Evolutionary conservation across 2,797 vertebrate species (phyloP), one percentile per base, ranked within the genome.

Genomic region (Alosa sapidissima): DNA sequence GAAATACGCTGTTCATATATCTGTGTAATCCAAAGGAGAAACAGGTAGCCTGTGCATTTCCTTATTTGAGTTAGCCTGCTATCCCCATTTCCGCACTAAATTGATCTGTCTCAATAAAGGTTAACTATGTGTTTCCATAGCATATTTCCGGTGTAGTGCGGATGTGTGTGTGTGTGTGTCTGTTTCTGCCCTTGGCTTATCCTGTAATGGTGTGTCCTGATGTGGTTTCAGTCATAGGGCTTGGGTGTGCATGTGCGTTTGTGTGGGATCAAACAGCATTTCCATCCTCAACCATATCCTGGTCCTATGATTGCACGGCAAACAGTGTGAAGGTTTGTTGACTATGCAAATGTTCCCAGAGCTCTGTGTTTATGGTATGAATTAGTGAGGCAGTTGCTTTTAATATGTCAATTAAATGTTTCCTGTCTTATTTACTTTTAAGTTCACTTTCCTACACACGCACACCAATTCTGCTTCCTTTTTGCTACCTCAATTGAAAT

Each of bases 221-320:
- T 72, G 65, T 68, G 33, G 81, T 75, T 88, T 83, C 19, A 60
- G 51, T 48, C 48, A 9, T 28, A 6, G 14, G 2, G 11, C 83
- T 81, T 16, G 55, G 78, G 2, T 45, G 54, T 41, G 41, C 60
- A 54, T 41, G 45, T 47, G 21, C 19, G 36, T 41, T 19, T 41
- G 41, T 28, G 2, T 28, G 58, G 51, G 11, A 33, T 58, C 52
- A 51, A n/a, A 19, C 47, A 13, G 3, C 3, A 52, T 68, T n/a
- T 49, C 21, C 21, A 24, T 24, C 58, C 8, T 62, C 1, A 62
- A 24, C n/a, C 58, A 62, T 62, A 24, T 62, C 58, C 58, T 62
- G 58, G 55, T 58, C 55, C 5, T 58, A 7, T 58, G 55, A 24
- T 62, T n/a, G 9, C 6, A 24, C 10, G 54, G 54, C 19, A 55